Evolutionary conservation across 2,113 vertebrate genomes (phyloP), one percentile per base, ranked within the genome.

Genomic region (Columbina picui): DNA sequence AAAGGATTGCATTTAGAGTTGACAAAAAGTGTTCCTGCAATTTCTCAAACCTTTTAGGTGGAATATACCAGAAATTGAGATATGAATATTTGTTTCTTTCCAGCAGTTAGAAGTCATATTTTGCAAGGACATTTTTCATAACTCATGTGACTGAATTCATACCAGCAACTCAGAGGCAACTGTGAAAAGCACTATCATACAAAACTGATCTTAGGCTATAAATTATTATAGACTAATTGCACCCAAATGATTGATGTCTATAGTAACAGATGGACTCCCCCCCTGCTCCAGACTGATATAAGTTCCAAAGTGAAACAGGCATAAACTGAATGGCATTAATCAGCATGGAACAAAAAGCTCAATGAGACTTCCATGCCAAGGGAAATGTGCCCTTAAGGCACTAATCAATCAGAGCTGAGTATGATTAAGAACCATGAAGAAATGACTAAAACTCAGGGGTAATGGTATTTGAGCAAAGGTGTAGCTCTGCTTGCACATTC

Each of bases 371-470:
- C 59, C 52, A 34, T 29, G 75, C 59, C 70, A 69, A 85, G 53
- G 45, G 74, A 73, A 93, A 90, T 49, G 25, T 64, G 47, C 73
- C 89, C 77, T 84, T 84, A 87, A 80, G 60, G n/a, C 41, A 92
- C 15, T 79, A 83, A 83, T 87, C 55, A 78, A 36, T 94, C 70
- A 90, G 84, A 91, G 47, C 27, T 8, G 3, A 85, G 68, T 50
- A 55, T 59, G 67, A 83, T 86, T 90, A 94, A 84, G 60, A 94
- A 91, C 59, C 71, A 70, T 57, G 69, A 91, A 87, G 67, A 91
- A 91, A 90, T 0, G 0, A 65, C 22, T 96, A 55, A 90, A 89
- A 80, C 59, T 88, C 14, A 0, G 17, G 59, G 21, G 27, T 67
- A 80, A 87, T 47, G 55, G 21, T 61, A 52, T 88, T 90, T 85